phyloP scores from a whole-genome alignment of 2,888 invertebrate genomes.

The Nomada flava region DNA sequence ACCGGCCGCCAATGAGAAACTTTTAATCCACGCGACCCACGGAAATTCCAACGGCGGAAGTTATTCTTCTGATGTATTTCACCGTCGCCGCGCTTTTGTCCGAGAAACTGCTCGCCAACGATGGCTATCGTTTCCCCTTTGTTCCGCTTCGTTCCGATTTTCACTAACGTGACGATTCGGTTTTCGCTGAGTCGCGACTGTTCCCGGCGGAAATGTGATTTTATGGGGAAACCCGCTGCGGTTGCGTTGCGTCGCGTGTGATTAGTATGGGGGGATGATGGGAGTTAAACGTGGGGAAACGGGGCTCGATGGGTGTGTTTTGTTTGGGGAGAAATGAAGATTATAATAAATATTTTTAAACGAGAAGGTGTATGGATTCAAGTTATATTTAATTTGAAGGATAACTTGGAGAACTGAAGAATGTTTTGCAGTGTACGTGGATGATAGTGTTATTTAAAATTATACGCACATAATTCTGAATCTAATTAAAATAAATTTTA shows the following conservation, averaged over 20 bases:
- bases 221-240: background rate
- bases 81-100: slow-evolving; percentile 26
- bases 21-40: slow-evolving; percentile 75
- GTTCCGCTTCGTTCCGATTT: background rate
- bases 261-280: slow-evolving; percentile 12
- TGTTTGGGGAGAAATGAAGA: background rate
- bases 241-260: background rate
- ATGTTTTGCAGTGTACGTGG: too few species aligned
- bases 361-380: too few species aligned
- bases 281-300: slow-evolving; percentile 17
- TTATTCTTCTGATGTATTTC: slow-evolving; percentile 68
- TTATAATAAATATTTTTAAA: too few species aligned
- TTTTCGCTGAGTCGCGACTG: slow-evolving; percentile 26
- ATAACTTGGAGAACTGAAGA: too few species aligned
- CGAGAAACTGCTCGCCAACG: slow-evolving; percentile 21
- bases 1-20: slow-evolving; percentile 76
- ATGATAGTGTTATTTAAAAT: too few species aligned
- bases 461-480: too few species aligned
- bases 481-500: too few species aligned
- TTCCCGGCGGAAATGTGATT: slow-evolving; percentile 3
- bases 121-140: background rate
- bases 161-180: background rate
- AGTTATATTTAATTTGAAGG: too few species aligned
- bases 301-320: background rate
- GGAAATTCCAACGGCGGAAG: slow-evolving; percentile 60